phyloP scores from a whole-genome alignment of 1,140 invertebrate genomes.

The Drosophila nannoptera region DNA sequence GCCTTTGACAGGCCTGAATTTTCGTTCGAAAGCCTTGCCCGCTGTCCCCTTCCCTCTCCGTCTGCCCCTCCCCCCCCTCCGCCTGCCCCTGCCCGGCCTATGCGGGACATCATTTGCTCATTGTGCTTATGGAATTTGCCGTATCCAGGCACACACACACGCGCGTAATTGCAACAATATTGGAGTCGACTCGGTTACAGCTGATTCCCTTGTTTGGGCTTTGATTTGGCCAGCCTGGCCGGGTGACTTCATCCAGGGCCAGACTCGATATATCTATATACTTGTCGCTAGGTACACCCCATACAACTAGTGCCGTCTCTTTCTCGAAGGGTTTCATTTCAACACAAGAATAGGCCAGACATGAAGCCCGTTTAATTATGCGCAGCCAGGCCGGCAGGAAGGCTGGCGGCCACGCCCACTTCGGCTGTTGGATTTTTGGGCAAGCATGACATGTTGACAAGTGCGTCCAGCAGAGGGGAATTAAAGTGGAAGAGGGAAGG shows the following conservation, averaged over 20 bases:
- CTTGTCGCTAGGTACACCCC: too few relatives aligned
- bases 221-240: constrained; percentile 57
- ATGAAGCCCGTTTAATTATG: constrained; percentile 61
- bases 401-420: constrained; percentile 13
- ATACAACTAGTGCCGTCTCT: neutral
- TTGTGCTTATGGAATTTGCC: constrained; percentile 73
- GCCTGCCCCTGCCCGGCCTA: constrained; percentile 22
- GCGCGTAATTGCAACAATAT: constrained; percentile 69
- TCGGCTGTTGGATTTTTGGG: neutral
- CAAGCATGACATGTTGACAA: constrained; percentile 15
- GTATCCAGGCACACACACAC: constrained; percentile 17
- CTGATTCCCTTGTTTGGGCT: constrained; percentile 59
- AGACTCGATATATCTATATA: constrained; percentile 1
- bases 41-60: neutral
- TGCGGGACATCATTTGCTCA: constrained; percentile 56
- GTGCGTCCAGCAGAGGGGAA: constrained; percentile 41
- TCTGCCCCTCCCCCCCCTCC: too few relatives aligned
- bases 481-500: neutral
- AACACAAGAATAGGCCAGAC: constrained; percentile 40
- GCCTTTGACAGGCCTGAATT: constrained; percentile 43
- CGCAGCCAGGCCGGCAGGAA: constrained; percentile 45
- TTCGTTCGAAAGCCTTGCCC: constrained; percentile 9
- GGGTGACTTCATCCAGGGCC: constrained; percentile 62
- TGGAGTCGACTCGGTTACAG: constrained; percentile 29
- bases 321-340: constrained; percentile 26